A percentile compares a stretch with the other conserved stretches of the same genome.
phyloP scores from a whole-genome alignment of 2,888 invertebrate species.

The Erebia palarica region DNA sequence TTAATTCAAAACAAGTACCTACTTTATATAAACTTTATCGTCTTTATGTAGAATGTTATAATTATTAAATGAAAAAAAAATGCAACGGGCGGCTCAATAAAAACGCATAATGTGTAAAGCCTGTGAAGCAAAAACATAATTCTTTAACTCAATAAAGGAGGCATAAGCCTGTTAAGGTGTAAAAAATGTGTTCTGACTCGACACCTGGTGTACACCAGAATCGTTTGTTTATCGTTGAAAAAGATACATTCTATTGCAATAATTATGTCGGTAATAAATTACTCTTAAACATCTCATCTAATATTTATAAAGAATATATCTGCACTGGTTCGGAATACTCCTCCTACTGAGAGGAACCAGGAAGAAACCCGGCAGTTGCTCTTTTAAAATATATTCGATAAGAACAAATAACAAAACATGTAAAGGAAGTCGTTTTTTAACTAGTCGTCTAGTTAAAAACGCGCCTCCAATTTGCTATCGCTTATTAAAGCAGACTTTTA shows the following conservation, averaged over 20 bases:
- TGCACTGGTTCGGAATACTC: too few species aligned
- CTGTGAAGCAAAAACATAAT: constrained; percentile 28
- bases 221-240: constrained; percentile 16
- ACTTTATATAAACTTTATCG: not conserved
- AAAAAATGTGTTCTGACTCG: constrained; percentile 25
- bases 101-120: constrained; percentile 27
- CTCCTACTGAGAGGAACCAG: too few species aligned
- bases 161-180: constrained; percentile 27
- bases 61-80: constrained; percentile 16
- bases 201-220: constrained; percentile 30
- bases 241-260: constrained; percentile 6
- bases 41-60: not conserved
- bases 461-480: too few species aligned
- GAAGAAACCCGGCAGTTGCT: too few species aligned
- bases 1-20: constrained; percentile 10
- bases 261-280: constrained; percentile 20
- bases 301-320: too few species aligned
- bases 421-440: fast-evolving
- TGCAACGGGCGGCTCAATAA: constrained; percentile 24
- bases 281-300: constrained; percentile 1
- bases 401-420: too few species aligned
- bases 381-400: too few species aligned
- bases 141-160: constrained; percentile 24
- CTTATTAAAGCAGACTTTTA: too few species aligned
- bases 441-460: too few species aligned